These are phyloP conservation scores for Helarctos malayanus DNA, from an alignment of 2,797 vertebrate genomes.

Conservation along the genomic window DNA sequence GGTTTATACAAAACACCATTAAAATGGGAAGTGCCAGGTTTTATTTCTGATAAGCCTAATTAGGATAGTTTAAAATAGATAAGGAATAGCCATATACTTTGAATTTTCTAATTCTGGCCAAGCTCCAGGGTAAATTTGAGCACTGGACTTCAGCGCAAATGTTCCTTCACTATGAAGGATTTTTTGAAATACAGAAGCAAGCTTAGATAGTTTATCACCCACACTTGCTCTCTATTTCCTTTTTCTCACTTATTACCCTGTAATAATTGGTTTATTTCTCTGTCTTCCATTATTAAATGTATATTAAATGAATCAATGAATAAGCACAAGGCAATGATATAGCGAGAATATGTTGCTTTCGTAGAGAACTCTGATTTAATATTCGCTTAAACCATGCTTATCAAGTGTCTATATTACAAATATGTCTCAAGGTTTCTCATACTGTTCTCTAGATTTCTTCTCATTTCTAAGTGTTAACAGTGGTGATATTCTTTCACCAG, in stretches of 20 bases:
- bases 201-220: background rate
- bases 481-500: background rate
- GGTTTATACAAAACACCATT: background rate
- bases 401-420: background rate
- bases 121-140: constrained; percentile 34
- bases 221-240: background rate
- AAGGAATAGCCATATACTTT: background rate
- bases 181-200: constrained; percentile 15
- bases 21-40: background rate
- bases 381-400: background rate
- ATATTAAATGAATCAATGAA: background rate
- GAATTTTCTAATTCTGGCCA: constrained; percentile 24
- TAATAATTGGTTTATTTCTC: background rate
- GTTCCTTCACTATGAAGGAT: background rate
- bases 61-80: background rate
- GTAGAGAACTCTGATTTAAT: background rate
- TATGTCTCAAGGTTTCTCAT: background rate
- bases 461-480: background rate
- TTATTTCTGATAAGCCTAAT: constrained; percentile 28
- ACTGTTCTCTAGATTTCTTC: background rate
- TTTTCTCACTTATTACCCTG: background rate
- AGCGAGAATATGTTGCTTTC: background rate
- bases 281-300: background rate
- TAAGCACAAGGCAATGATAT: background rate
- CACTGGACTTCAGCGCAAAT: background rate